Evolutionary conservation across 2,888 invertebrate species (phyloP).

Genomic region (Peribatodes rhomboidaria): DNA sequence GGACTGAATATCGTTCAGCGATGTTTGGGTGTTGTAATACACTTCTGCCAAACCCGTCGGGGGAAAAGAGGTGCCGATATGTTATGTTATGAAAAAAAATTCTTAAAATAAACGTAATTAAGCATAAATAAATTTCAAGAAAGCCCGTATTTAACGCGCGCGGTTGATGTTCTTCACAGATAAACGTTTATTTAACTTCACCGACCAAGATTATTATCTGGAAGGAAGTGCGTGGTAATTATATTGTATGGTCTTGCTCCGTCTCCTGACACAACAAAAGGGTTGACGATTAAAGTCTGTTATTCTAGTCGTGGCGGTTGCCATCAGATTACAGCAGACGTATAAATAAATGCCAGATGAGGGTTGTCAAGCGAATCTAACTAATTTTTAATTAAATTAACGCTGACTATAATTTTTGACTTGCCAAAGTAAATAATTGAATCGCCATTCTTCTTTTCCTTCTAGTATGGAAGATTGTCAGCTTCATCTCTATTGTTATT

Average conservation of each 20-base stretch:
- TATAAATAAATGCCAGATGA: constrained; percentile 63
- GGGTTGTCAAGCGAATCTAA: constrained; percentile 33
- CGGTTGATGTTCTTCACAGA: constrained; percentile 49
- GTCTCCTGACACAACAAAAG: constrained; percentile 46
- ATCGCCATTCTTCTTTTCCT: no score
- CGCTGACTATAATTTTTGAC: no score
- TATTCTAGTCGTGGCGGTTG: constrained; percentile 58
- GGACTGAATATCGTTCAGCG: no score
- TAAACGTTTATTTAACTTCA: constrained; percentile 48
- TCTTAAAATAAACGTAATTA: no score
- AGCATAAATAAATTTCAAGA: constrained; percentile 27
- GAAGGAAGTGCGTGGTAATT: constrained; percentile 49
- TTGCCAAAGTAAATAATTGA: no score
- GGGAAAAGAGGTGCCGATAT: no score
- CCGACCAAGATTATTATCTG: constrained; percentile 45
- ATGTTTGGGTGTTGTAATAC: no score
- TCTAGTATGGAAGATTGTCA: no score
- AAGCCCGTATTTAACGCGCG: constrained; percentile 35
- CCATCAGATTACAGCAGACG: constrained; percentile 66
- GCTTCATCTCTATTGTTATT: no score
- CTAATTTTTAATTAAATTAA: not conserved
- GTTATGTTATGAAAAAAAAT: no score
- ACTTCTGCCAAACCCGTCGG: no score
- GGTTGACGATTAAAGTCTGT: constrained; percentile 46
- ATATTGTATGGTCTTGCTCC: constrained; percentile 46